A percentile compares a stretch with the other conserved stretches of the same genome.
Conservation (phyloP, 2,113 vertebrate genomes). For the Puntigrus tetrazona region DNA sequence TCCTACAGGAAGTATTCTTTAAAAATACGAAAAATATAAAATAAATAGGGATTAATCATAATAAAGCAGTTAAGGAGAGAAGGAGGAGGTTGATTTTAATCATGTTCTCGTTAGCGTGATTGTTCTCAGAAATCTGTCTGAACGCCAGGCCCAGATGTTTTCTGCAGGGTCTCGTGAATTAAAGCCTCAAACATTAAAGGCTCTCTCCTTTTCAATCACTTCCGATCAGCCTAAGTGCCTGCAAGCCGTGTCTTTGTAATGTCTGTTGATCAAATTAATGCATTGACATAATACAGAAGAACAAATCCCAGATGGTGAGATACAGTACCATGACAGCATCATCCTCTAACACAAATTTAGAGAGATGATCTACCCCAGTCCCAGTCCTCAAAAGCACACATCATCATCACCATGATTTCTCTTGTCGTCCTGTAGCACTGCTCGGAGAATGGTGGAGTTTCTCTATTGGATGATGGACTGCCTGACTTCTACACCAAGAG, state of each 20-base stretch:
- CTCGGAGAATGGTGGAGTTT: slow-evolving; percentile 82
- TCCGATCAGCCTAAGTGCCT: slow-evolving; percentile 3
- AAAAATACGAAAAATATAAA: neutral
- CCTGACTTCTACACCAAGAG: slow-evolving; percentile 89
- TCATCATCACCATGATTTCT: slow-evolving; percentile 18
- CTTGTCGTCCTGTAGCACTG: slow-evolving; percentile 62
- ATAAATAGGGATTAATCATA: neutral
- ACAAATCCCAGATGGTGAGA: slow-evolving; percentile 6
- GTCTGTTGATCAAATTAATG: slow-evolving; percentile 26
- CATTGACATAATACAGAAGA: neutral
- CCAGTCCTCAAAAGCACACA: neutral
- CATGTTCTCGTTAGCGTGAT: neutral
- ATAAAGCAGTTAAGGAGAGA: neutral
- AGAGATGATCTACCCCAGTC: slow-evolving; percentile 18
- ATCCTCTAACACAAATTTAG: neutral
- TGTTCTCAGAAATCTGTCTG: neutral
- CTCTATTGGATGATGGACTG: slow-evolving; percentile 83
- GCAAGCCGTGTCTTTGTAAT: slow-evolving; percentile 23
- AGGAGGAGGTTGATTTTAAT: neutral
- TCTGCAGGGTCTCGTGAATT: neutral
- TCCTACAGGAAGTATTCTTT: neutral
- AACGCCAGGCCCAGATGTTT: slow-evolving; percentile 17
- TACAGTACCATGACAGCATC: neutral
- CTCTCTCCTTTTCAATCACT: slow-evolving; percentile 8
- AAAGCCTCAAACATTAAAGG: slow-evolving; percentile 1